Conservation (phyloP, 1,140 invertebrate species). For the Stenopsyche tienmushanensis region DNA sequence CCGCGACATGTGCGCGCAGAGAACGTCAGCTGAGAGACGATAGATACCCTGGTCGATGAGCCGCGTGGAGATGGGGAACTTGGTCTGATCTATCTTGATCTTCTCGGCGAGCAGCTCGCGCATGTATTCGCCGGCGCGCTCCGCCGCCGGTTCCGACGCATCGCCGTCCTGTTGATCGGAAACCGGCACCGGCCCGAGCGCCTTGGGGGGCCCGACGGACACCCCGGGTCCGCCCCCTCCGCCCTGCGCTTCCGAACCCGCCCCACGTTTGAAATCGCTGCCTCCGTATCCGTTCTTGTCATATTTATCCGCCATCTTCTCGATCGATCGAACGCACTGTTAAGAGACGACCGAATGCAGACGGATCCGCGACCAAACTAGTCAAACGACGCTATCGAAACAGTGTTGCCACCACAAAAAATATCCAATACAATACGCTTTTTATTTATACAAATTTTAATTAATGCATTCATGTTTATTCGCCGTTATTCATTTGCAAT, state of each 20-base stretch:
- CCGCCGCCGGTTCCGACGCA: conserved; percentile 53
- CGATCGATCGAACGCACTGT: neutral
- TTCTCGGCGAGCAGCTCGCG: conserved; percentile 74
- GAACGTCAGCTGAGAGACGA: no score
- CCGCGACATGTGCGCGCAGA: no score
- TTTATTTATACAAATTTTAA: no score
- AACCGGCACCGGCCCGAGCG: neutral
- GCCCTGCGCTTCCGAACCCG: neutral
- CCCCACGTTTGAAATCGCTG: conserved; percentile 35
- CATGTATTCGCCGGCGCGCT: conserved; percentile 76
- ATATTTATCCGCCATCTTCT: conserved; percentile 38
- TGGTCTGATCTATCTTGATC: conserved; percentile 65
- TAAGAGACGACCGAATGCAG: neutral
- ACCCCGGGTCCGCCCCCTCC: neutral
- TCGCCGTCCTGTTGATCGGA: conserved; percentile 50
- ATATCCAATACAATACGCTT: no score
- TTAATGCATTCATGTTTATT: no score
- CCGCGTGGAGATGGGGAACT: conserved; percentile 67
- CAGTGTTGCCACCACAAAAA: neutral
- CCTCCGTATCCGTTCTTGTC: conserved; percentile 39
- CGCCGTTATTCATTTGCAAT: no score
- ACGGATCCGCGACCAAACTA: no score
- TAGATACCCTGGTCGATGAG: conserved; percentile 75
- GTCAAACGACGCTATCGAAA: neutral
- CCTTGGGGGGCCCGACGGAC: conserved; percentile 16